Base-by-base conservation (phyloP, 2,888 invertebrate genomes). In the Caprella mutica region DNA sequence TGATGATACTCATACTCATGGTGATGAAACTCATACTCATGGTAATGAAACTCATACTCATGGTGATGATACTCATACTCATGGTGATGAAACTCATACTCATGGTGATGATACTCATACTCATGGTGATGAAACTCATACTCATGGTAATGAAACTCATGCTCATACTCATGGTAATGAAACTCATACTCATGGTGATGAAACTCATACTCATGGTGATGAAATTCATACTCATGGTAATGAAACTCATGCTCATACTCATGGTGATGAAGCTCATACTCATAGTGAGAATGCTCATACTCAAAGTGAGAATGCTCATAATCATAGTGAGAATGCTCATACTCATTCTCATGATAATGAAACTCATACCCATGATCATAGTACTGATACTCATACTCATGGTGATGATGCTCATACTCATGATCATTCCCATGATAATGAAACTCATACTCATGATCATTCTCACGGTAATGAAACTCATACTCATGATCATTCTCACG, bases 321-420 rank as follows among this genome's bases (percentile, higher is more conserved):
- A 33, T 21, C 4, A 51, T 35, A n/a, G 17, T n/a, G 12, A 51
- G 2, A 12, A 51, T 33, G 35, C 29, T 4, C 51, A 38, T 33
- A n/a, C 12, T 19, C 51, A 48, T 48, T 3, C n/a, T 51, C 51
- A 51, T 51, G 27, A 26, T 12, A 48, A 24, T 38, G 38, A 38
- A 38, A 38, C 17, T 38, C 2, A 38, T 38, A 38, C n/a, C 4
- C 38, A 38, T 2, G 14, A 4, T 14, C 24, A 21, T 43, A 19
- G 6, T 17, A 43, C 14, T 43, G 24, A 19, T 21, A 21, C 3
- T 3, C n/a, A 4, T 38, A 19, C 19, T 21, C 19, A 5, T 19
- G 43, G 19, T 21, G 19, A 19, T 2, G 2, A 43, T 43, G 3
- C 2, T 3, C 19, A 43, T 19, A 14, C n/a, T 43, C 43, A 5